phyloP scores from a whole-genome alignment of 2,113 vertebrate species.

The Grammomys dolichurus region DNA sequence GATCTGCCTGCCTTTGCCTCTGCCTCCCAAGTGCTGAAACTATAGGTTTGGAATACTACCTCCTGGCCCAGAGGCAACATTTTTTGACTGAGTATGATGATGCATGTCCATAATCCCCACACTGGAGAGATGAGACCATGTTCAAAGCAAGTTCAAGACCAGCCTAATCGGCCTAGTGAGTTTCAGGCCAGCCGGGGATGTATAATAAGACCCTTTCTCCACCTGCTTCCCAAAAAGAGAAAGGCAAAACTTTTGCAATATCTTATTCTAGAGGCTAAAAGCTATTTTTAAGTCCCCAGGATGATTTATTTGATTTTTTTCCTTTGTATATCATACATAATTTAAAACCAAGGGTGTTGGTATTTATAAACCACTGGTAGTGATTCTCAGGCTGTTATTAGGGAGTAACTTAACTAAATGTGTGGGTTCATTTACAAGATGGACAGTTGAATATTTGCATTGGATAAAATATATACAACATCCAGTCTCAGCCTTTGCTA shows the following conservation, averaged over 20 bases:
- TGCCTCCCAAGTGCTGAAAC: background rate
- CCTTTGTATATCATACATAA: constrained; percentile 22
- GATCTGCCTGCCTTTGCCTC: background rate
- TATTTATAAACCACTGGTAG: background rate
- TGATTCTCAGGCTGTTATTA: background rate
- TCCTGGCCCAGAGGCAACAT: background rate
- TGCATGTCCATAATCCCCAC: background rate
- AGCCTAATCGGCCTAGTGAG: background rate
- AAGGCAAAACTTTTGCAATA: background rate
- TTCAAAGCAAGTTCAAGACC: background rate
- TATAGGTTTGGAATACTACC: no score
- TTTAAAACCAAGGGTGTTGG: background rate
- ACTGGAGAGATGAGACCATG: background rate
- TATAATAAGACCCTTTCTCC: background rate
- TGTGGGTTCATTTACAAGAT: constrained; percentile 19
- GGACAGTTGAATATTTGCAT: background rate
- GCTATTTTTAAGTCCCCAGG: constrained; percentile 59
- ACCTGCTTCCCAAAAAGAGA: background rate
- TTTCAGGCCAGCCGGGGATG: background rate
- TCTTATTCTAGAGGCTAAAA: constrained; percentile 62
- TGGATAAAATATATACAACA: constrained; percentile 33
- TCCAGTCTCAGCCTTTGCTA: constrained; percentile 12
- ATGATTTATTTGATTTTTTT: constrained; percentile 8
- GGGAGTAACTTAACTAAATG: background rate
- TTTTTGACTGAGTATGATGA: background rate